A percentile compares a stretch with the other conserved stretches of the same genome.
phyloP scores from a whole-genome alignment of 2,888 invertebrate species.

The Hemicrepidius hirtus region DNA sequence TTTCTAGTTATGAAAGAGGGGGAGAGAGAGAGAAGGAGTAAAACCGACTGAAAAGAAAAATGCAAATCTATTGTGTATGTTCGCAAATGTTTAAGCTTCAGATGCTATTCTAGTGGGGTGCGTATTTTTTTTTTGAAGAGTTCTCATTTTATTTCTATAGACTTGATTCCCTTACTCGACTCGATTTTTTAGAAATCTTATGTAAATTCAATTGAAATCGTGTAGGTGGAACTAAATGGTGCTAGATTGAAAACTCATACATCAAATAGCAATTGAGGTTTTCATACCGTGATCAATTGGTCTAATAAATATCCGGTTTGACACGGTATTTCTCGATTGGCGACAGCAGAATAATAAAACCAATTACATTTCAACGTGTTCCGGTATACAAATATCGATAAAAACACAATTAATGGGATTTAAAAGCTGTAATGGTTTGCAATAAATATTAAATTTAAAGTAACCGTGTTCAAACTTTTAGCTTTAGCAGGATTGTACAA shows the following conservation, averaged over 20 bases:
- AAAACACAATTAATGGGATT: background rate
- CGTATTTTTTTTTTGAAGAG: background rate
- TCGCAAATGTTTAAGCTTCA: too few relatives aligned
- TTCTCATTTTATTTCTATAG: background rate
- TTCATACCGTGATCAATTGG: constrained; percentile 34
- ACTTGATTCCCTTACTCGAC: background rate
- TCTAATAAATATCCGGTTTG: constrained; percentile 32
- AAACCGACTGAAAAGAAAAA: too few relatives aligned
- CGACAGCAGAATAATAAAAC: constrained; percentile 36
- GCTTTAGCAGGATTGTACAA: background rate
- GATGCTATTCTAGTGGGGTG: too few relatives aligned
- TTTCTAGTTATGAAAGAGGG: too few relatives aligned
- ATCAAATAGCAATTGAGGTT: constrained; percentile 21
- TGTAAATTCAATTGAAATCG: background rate
- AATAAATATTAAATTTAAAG: too few relatives aligned
- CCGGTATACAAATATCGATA: constrained; percentile 26
- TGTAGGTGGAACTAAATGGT: background rate
- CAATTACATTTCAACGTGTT: constrained; percentile 41
- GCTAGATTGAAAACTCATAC: constrained; percentile 7
- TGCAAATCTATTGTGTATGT: too few relatives aligned
- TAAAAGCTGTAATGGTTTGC: too few relatives aligned
- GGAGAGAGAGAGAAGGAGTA: too few relatives aligned
- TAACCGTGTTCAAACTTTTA: constrained; percentile 7
- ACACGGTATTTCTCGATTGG: constrained; percentile 14
- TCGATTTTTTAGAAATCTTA: background rate